Evolutionary conservation across 2,888 invertebrate species (phyloP).

Genomic region (Athetis lepigone): DNA sequence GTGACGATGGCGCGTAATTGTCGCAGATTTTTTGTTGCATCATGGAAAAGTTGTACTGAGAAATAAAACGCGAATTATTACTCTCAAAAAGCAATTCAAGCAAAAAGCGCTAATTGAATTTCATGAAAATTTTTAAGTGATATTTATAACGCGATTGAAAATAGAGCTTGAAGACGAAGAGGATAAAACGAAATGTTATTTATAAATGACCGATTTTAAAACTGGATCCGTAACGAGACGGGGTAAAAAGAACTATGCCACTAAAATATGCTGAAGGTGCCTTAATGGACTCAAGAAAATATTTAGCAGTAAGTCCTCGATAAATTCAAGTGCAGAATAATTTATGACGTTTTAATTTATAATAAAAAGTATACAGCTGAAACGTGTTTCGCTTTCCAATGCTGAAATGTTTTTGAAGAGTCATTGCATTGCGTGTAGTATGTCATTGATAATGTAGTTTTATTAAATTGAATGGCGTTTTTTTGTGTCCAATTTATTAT

Average conservation of each 20-base stretch:
- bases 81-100: slow-evolving; percentile 1
- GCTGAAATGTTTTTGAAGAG: slow-evolving; percentile 37
- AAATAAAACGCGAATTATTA: slow-evolving; percentile 32
- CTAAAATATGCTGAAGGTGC: slow-evolving; percentile 69
- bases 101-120: slow-evolving; percentile 24
- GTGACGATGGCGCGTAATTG: slow-evolving; percentile 61
- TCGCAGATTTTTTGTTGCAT: slow-evolving; percentile 65
- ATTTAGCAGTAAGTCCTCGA: slow-evolving; percentile 67
- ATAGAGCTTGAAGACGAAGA: slow-evolving; percentile 1
- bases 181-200: slow-evolving; percentile 28
- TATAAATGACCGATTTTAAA: slow-evolving; percentile 51
- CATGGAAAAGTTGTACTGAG: slow-evolving; percentile 37
- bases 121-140: slow-evolving; percentile 19
- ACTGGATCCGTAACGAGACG: slow-evolving; percentile 45
- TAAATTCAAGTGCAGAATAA: slow-evolving; percentile 74
- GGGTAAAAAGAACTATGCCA: slow-evolving; percentile 65
- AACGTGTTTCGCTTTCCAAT: slow-evolving; percentile 64
- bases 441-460: slow-evolving; percentile 23
- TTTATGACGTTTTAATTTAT: slow-evolving; percentile 80
- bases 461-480: slow-evolving; percentile 9
- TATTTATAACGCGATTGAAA: slow-evolving; percentile 15
- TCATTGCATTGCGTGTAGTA: slow-evolving; percentile 25
- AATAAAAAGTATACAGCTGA: slow-evolving; percentile 64
- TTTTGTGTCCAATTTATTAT: slow-evolving; percentile 1
- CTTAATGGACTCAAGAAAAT: slow-evolving; percentile 67